Evolutionary conservation across 30 jellyfish, hydroid and myxozoan species (phyloP), one percentile per base, ranked within the genome.

Genomic region (Aurelia aurita): DNA sequence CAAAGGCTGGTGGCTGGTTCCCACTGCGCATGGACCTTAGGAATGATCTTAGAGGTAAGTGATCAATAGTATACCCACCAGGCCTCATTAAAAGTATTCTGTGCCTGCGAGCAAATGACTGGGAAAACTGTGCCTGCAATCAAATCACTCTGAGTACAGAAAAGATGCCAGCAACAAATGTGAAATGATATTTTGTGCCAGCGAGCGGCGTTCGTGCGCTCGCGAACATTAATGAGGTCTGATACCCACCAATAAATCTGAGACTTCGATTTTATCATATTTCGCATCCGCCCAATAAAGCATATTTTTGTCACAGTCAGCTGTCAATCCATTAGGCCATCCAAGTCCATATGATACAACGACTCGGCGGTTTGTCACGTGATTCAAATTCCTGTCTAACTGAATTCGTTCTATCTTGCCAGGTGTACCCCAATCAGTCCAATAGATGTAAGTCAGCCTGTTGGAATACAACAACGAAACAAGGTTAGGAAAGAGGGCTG

Each of bases 361-460:
- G 12, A 22, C 58, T 10, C 81, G 79, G 45, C 91, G 59, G 69
- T 88, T 72, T 54, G 73, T 67, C 23, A 71, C 85, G 25, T 18
- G n/a, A 0, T 22, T 72, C n/a, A 76, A 31, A 47, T 74, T 71
- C 9, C 72, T 57, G 54, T 78, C 86, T n/a, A 88, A 62, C 23
- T 72, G 87, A 8, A 79, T 29, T 25, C 88, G 67, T 55, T 88
- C 96, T 22, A 88, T 79, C 53, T 72, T 88, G 31, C 75, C 46
- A 12, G 77, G 60, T 1, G 96, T 34, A 27, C 91, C 96, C 96
- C 96, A 88, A 51, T 71, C 96, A 10, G 91, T 78, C 96, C 96
- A 88, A 53, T 68, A 88, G 25, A 88, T 18, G 25, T 77, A 77
- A 8, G 77, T 58, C 35, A 54, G 60, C 29, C 96, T 87, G 26